Conservation (phyloP, 2,797 vertebrate genomes). For the Somateria mollissima region DNA sequence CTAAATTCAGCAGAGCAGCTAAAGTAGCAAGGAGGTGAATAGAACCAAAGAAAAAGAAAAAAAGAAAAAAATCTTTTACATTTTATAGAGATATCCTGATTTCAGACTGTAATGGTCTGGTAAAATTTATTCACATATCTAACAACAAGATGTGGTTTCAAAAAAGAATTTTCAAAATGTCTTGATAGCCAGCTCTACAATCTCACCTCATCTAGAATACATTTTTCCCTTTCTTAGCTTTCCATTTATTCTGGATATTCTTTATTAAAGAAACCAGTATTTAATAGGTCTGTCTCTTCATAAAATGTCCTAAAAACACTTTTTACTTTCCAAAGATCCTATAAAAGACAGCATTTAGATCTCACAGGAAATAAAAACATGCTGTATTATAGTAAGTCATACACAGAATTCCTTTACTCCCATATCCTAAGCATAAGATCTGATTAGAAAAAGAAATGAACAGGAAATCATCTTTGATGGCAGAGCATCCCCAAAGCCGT, state of each 20-base stretch:
- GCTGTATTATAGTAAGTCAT: neutral
- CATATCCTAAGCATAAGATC: neutral
- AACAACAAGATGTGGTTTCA: neutral
- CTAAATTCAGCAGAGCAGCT: neutral
- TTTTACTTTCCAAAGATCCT: neutral
- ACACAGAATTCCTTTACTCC: neutral
- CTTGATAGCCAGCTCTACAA: neutral
- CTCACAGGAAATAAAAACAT: neutral
- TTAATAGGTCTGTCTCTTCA: neutral
- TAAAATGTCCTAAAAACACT: neutral
- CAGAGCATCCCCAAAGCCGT: neutral
- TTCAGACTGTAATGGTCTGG: neutral
- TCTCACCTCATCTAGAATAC: neutral
- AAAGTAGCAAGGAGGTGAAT: neutral
- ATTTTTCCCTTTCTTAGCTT: no score
- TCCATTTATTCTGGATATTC: neutral
- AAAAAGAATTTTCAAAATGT: neutral
- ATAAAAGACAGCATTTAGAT: neutral
- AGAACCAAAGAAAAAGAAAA: no score
- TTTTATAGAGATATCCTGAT: neutral
- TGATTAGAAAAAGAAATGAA: neutral
- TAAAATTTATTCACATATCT: neutral
- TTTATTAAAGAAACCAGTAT: neutral
- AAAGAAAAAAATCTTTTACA: neutral
- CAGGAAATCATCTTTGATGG: neutral